Conservation (phyloP, 2,797 vertebrate genomes). For the Hippoglossus hippoglossus region DNA sequence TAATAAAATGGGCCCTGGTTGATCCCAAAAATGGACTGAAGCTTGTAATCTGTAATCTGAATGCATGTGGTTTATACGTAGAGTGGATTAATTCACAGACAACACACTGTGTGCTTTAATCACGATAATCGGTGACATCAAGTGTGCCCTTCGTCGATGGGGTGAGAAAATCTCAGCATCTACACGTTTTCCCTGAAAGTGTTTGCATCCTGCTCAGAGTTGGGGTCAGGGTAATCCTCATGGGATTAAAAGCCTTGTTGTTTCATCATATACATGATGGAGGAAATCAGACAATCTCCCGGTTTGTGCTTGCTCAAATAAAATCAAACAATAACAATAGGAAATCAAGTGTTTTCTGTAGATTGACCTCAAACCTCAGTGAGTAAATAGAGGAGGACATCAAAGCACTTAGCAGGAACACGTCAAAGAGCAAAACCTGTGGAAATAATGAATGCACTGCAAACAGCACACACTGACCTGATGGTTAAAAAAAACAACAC, state of each 20-base stretch:
- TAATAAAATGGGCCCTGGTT: slow-evolving; percentile 43
- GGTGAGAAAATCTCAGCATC: slow-evolving; percentile 8
- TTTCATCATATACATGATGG: slow-evolving; percentile 4
- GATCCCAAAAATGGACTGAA: slow-evolving; percentile 28
- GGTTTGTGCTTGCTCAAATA: neutral
- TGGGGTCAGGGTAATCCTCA: no score
- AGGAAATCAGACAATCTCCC: slow-evolving; percentile 11
- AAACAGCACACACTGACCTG: slow-evolving; percentile 18
- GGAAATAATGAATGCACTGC: slow-evolving; percentile 34
- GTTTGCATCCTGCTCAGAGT: no score
- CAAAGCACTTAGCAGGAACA: slow-evolving; percentile 69
- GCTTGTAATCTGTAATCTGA: slow-evolving; percentile 38
- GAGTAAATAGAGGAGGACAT: slow-evolving; percentile 59
- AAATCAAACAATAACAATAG: neutral
- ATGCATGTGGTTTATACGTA: slow-evolving; percentile 22
- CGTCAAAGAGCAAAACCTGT: slow-evolving; percentile 47
- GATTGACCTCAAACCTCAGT: slow-evolving; percentile 56
- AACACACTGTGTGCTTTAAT: slow-evolving; percentile 26
- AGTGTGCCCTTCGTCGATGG: neutral
- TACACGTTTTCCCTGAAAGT: neutral
- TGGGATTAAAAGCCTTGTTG: slow-evolving; percentile 42
- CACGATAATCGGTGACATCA: slow-evolving; percentile 11
- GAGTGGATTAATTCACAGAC: slow-evolving; percentile 26
- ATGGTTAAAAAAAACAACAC: slow-evolving; percentile 31
- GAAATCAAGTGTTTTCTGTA: neutral